A percentile compares a stretch with the other conserved stretches of the same genome.
Evolutionary conservation across 2,113 vertebrate genomes (phyloP).

Genomic region (Leptosomus discolor): DNA sequence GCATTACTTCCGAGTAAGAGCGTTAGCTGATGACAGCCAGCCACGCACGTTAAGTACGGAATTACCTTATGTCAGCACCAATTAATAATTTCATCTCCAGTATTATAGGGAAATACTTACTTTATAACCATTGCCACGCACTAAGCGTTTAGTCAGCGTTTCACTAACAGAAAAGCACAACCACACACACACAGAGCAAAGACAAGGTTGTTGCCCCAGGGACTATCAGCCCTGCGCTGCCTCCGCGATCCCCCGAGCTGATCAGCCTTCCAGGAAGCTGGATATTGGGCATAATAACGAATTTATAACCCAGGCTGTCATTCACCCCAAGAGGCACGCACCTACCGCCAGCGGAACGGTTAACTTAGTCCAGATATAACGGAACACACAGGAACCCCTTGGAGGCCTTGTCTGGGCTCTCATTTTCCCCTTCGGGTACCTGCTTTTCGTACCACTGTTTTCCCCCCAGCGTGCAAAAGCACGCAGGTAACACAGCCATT

Average conservation of each 20-base stretch:
- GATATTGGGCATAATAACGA: no score
- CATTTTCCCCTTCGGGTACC: not conserved
- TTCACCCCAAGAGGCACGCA: not conserved
- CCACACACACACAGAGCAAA: not conserved
- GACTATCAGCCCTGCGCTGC: not conserved
- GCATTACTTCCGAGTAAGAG: not conserved
- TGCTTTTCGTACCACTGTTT: not conserved
- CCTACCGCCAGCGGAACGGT: not conserved
- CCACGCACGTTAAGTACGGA: not conserved
- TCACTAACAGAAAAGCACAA: not conserved
- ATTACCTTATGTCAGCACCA: not conserved
- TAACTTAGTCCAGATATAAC: not conserved
- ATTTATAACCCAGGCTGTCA: not conserved
- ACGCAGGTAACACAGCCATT: not conserved
- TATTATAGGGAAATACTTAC: not conserved
- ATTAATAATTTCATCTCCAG: not conserved
- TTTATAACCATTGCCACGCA: not conserved
- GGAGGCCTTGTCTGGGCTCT: not conserved
- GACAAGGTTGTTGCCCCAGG: not conserved
- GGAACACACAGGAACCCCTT: not conserved
- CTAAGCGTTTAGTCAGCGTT: not conserved
- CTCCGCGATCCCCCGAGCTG: not conserved
- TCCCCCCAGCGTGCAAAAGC: not conserved
- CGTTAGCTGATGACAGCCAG: not conserved
- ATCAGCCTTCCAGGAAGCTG: not conserved